Evolutionary conservation across 2,113 vertebrate genomes (phyloP), one percentile per base, ranked within the genome.

Genomic region (Noturus placidus): DNA sequence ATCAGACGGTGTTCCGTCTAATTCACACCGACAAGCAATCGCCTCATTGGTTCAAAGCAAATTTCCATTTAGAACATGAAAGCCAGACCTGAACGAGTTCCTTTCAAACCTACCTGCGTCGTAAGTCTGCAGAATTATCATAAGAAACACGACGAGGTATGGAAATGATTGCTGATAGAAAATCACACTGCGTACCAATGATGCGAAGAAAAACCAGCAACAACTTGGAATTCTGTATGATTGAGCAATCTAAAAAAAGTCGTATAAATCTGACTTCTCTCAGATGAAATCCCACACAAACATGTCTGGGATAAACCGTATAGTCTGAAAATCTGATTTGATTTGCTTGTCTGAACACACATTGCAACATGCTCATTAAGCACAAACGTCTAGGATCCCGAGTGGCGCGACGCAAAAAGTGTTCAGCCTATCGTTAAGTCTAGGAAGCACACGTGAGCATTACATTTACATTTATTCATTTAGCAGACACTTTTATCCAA

Each of bases 1-100:
- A 85, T 56, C 83, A 84, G 63, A 57, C 52, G 4, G 83, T 2
- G 83, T 50, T 74, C 15, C 1, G 8, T 46, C 79, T 82, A 82
- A 61, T 82, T 38, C 33, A 14, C 56, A 15, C 1, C 33, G 56
- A 38, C 52, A 56, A 38, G 79, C 57, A 61, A 61, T 61, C 11
- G 79, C 13, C 20, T 15, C 35, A 25, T 82, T 61, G 79, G 56
- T 15, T 61, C 57, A 6, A 42, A 82, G 56, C 79, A 13, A 38
- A 42, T 61, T 82, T 61, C 33, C 22, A 61, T 42, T 61, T 38
- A 11, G 57, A 27, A 1, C 5, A 17, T 61, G 56, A 61, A 61
- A 61, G 22, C 33, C 56, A 61, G 56, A 20, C 2, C 35, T 42
- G 33, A 27, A 42, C 4, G 3, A 57, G 30, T 33, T 56, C 27